A percentile compares a stretch with the other conserved stretches of the same genome.
Conservation (phyloP, 2,113 vertebrate genomes). For the Heterochromis multidens region DNA sequence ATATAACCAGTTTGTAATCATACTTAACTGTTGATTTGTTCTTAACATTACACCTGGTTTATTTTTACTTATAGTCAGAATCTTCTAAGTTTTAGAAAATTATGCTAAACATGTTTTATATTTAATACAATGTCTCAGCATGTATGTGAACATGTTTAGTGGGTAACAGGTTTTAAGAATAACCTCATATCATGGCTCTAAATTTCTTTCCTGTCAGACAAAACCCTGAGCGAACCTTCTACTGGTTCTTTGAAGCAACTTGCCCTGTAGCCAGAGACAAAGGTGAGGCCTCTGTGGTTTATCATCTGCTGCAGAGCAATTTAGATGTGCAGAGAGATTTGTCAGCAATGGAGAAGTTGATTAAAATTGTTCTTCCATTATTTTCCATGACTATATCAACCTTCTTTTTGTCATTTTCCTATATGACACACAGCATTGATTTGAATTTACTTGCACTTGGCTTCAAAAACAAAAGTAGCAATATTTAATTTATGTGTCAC, state of each 20-base stretch:
- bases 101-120: not conserved
- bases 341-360: constrained; percentile 1
- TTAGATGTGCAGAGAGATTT: not conserved
- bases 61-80: not conserved
- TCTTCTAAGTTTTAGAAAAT: not conserved
- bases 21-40: not conserved
- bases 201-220: constrained; percentile 67
- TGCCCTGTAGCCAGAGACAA: constrained; percentile 78
- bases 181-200: not conserved
- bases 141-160: not conserved
- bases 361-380: not conserved
- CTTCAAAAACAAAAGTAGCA: not conserved
- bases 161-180: not conserved
- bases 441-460: not conserved
- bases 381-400: not conserved
- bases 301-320: not conserved
- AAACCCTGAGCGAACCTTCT: constrained; percentile 80
- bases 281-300: constrained; percentile 69
- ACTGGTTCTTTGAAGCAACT: constrained; percentile 85
- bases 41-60: not conserved
- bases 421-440: not conserved
- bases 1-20: not conserved
- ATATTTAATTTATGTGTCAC: not conserved
- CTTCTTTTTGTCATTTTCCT: not conserved
- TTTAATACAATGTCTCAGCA: not conserved